Conservation (phyloP, 2,888 invertebrate species). For the Hartigia nigra region DNA sequence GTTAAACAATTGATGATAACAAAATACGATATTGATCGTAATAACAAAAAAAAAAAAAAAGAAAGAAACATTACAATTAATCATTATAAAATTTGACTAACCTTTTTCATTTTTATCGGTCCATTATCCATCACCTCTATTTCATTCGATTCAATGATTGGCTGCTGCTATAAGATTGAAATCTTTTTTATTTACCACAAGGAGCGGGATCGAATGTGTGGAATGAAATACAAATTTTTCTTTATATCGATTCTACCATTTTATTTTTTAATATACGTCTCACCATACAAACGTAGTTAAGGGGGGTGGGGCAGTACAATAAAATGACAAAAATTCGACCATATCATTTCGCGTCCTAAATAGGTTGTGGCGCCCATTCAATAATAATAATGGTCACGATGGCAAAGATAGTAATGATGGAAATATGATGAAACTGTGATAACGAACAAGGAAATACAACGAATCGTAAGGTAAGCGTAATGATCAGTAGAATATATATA, state of each 20-base stretch:
- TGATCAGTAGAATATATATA: slow-evolving; percentile 27
- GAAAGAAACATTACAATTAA: no score
- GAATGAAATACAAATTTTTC: slow-evolving; percentile 24
- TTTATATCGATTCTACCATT: slow-evolving; percentile 46
- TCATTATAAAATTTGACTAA: background rate
- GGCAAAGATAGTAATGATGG: slow-evolving; percentile 27
- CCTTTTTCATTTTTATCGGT: background rate
- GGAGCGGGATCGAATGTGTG: background rate
- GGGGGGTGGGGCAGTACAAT: slow-evolving; percentile 28
- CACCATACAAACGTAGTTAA: slow-evolving; percentile 39
- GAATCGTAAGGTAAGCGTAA: slow-evolving; percentile 13
- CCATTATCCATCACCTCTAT: background rate
- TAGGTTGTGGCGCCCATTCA: slow-evolving; percentile 13
- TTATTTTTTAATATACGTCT: slow-evolving; percentile 43
- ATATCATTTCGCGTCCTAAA: slow-evolving; percentile 9
- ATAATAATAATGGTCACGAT: slow-evolving; percentile 22
- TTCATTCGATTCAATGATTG: no score
- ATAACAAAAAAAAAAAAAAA: no score
- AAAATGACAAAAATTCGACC: slow-evolving; percentile 26
- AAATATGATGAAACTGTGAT: slow-evolving; percentile 18
- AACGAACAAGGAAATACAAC: slow-evolving; percentile 19
- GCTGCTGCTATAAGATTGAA: background rate
- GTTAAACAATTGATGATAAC: background rate
- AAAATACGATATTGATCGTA: background rate
- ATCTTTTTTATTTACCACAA: background rate